Evolutionary conservation across 2,113 vertebrate genomes (phyloP), one percentile per base, ranked within the genome.

Genomic region (Siniperca knerii): DNA sequence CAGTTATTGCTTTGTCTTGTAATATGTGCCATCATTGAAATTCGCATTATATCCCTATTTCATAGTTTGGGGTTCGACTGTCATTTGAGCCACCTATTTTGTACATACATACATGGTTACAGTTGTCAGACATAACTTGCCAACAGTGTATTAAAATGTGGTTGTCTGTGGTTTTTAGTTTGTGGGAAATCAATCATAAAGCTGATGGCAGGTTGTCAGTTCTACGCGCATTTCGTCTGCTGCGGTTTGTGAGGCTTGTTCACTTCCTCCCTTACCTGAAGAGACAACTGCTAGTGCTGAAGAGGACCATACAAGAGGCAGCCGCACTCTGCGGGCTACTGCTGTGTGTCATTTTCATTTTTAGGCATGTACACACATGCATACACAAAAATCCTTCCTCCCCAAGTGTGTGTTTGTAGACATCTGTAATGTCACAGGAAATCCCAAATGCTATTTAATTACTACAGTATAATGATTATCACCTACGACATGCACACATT

Each of bases 101-200:
- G 42, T 29, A 29, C 29, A 29, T 29, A 29, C 1, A 29, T 23
- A 3, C 21, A 55, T 21, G 21, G 20, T 9, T 54, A 18, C 18
- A 54, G 18, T 55, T n/a, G n/a, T 58, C 23, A 71, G 29, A 78
- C 52, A 46, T 57, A 60, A 15, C 11, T 15, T 29, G 6, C 57
- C 57, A 42, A n/a, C 12, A 37, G 10, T 20, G 7, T 23, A 42
- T 23, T 60, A 57, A 79, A 58, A 29, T 46, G 37, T 70, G 33
- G 2, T 60, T 77, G 42, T 70, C 4, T 62, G 33, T 86, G 55
- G 1, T 58, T 75, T 11, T 0, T 93, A 98, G 97, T 0, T 94
- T 99, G 25, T 98, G 97, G 97, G 97, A 98, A 95, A 96, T 97
- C 82, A 93, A 96, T 0, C 96, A 96, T 0, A 95, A 97, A 89